phyloP scores from a whole-genome alignment of 2,888 invertebrate genomes.

The Mellilla xanthometata region DNA sequence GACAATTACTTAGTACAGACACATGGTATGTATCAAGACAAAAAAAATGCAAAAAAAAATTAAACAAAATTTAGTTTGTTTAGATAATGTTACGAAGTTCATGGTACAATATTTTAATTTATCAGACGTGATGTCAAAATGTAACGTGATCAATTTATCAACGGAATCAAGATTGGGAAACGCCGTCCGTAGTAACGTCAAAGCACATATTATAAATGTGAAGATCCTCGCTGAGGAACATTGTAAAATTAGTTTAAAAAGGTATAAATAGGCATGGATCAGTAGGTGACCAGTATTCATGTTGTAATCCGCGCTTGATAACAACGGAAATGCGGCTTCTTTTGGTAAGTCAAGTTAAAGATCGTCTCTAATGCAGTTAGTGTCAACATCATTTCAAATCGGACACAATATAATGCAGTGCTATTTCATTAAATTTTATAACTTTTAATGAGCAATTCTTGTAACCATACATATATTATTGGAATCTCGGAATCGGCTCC shows the following conservation, averaged over 20 bases:
- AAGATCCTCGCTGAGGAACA: slow-evolving; percentile 58
- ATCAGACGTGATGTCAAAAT: slow-evolving; percentile 10
- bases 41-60: too few relatives aligned
- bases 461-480: too few relatives aligned
- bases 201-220: slow-evolving; percentile 65
- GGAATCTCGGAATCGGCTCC: too few relatives aligned
- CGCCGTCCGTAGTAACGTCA: slow-evolving; percentile 58
- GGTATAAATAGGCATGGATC: slow-evolving; percentile 72
- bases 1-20: too few relatives aligned
- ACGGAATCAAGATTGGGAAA: slow-evolving; percentile 60
- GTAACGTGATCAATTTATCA: slow-evolving; percentile 23
- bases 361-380: too few relatives aligned
- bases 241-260: slow-evolving; percentile 68
- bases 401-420: too few relatives aligned
- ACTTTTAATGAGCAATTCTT: too few relatives aligned
- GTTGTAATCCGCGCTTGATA: slow-evolving; percentile 56
- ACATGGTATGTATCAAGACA: too few relatives aligned
- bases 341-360: slow-evolving; percentile 74
- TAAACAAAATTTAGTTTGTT: too few relatives aligned
- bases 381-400: too few relatives aligned
- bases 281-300: slow-evolving; percentile 65
- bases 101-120: neutral
- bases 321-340: slow-evolving; percentile 68
- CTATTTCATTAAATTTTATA: too few relatives aligned
- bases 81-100: too few relatives aligned